Evolutionary conservation across 2,113 vertebrate species (phyloP).

Genomic region (Eira barbara): DNA sequence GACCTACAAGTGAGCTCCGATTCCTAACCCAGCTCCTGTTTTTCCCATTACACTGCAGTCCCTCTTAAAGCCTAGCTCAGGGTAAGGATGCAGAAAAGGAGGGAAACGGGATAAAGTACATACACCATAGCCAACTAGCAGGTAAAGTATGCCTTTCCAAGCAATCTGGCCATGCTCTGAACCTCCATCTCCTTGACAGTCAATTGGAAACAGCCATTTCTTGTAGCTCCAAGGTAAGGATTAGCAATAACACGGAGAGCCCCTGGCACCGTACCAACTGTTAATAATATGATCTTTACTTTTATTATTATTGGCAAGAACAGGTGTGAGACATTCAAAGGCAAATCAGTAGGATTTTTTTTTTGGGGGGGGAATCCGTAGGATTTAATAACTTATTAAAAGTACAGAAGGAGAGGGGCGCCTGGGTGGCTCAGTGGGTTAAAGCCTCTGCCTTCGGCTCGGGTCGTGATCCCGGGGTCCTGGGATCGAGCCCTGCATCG

Average conservation of each 20-base stretch:
- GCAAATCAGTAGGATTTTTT: neutral
- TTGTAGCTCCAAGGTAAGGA: neutral
- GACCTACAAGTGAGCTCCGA: neutral
- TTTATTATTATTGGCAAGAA: neutral
- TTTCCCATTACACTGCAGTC: neutral
- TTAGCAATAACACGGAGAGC: neutral
- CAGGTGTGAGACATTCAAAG: neutral
- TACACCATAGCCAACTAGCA: neutral
- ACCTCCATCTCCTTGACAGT: neutral
- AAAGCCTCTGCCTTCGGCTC: too few relatives aligned
- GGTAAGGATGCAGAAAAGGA: neutral
- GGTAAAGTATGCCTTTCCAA: neutral
- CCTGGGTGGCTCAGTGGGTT: too few relatives aligned
- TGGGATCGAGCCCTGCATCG: too few relatives aligned
- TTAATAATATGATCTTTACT: neutral
- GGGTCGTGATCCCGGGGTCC: too few relatives aligned
- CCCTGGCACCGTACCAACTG: neutral
- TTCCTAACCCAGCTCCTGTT: neutral
- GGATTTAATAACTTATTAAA: neutral
- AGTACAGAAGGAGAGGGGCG: neutral
- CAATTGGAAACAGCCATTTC: neutral
- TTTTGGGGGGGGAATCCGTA: neutral
- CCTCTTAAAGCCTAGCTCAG: neutral
- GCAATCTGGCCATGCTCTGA: neutral
- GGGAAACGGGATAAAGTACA: neutral